phyloP scores from a whole-genome alignment of 2,113 vertebrate species.

The Theristicus caerulescens region DNA sequence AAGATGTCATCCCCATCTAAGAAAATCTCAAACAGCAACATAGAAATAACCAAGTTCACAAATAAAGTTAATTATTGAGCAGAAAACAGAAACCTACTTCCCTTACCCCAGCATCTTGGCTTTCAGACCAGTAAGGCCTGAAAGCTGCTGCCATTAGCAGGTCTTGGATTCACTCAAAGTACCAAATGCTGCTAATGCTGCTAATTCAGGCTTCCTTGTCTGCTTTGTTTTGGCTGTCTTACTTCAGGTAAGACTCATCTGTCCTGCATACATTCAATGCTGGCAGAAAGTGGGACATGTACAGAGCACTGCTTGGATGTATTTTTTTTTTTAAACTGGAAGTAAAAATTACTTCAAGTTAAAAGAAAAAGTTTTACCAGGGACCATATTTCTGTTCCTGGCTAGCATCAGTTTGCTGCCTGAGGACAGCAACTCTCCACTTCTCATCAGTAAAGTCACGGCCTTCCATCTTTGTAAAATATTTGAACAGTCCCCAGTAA shows the following conservation, averaged over 20 bases:
- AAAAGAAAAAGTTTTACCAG: neutral
- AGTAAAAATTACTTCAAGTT: neutral
- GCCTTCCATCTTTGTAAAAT: neutral
- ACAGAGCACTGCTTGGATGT: neutral
- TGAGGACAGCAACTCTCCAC: fast-evolving
- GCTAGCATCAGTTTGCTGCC: neutral
- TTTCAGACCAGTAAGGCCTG: neutral
- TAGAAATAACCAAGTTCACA: neutral
- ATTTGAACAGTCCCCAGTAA: neutral
- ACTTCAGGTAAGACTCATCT: neutral
- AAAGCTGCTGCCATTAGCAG: neutral
- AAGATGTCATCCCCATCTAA: too few species aligned
- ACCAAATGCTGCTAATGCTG: fast-evolving
- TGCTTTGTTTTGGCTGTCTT: neutral
- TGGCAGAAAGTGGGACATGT: neutral
- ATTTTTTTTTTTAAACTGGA: neutral
- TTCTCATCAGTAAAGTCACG: neutral
- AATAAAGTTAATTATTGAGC: neutral
- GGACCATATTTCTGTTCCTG: neutral
- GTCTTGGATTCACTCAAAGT: fast-evolving
- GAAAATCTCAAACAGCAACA: neutral
- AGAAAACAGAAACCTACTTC: neutral
- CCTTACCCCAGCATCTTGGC: fast-evolving
- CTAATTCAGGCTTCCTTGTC: neutral
- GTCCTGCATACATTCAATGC: neutral